phyloP scores from a whole-genome alignment of 1,140 invertebrate species.

The Lucilia cuprina region DNA sequence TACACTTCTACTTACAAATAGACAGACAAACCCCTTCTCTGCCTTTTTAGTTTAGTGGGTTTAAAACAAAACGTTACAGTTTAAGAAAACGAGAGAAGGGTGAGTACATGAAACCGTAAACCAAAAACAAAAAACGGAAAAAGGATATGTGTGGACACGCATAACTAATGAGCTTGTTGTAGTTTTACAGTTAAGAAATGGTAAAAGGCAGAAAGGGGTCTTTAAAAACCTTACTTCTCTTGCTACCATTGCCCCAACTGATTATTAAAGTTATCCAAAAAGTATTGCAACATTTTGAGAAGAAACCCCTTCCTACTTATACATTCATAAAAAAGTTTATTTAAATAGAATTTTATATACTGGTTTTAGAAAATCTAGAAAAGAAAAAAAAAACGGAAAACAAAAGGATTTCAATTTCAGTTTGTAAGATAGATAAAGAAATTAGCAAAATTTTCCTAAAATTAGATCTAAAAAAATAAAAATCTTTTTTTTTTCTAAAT shows the following conservation, averaged over 20 bases:
- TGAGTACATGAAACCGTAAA: neutral
- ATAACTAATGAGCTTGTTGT: constrained; percentile 25
- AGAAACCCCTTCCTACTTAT: too few species aligned
- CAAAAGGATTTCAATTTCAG: neutral
- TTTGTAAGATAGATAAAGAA: constrained; percentile 21
- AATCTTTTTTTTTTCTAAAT: too few species aligned
- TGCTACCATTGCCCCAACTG: neutral
- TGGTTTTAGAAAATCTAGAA: neutral
- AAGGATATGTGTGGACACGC: constrained; percentile 24
- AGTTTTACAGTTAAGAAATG: neutral
- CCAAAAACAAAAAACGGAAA: neutral
- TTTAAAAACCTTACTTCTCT: neutral
- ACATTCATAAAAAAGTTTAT: too few species aligned
- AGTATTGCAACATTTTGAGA: neutral
- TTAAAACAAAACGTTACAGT: too few species aligned
- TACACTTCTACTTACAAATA: neutral
- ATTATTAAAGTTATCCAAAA: neutral
- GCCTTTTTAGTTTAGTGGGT: too few species aligned
- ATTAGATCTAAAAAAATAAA: too few species aligned
- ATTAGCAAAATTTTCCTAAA: constrained; percentile 24
- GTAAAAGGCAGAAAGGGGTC: neutral
- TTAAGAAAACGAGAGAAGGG: neutral
- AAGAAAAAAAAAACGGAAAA: neutral
- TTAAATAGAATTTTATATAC: neutral
- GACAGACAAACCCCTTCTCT: neutral